Conservation (phyloP, 2,888 invertebrate species). For the Shargacucullia verbasci region DNA sequence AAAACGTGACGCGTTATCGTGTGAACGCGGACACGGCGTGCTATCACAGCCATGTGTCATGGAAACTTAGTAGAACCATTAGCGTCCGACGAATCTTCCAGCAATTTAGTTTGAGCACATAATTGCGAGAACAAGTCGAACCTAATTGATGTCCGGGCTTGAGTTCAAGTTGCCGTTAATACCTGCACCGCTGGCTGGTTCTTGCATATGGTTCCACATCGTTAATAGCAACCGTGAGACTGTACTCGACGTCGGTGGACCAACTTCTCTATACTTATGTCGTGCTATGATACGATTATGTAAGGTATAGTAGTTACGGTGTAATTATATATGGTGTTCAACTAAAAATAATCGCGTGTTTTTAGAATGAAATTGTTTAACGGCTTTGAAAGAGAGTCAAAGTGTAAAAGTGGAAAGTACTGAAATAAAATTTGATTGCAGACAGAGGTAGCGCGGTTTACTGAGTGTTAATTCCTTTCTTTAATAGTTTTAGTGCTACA, state of each 20-base stretch:
- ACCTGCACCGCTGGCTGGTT: constrained; percentile 63
- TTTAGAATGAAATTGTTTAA: constrained; percentile 18
- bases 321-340: constrained; percentile 48
- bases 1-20: constrained; percentile 36
- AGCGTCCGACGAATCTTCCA: constrained; percentile 83
- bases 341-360: constrained; percentile 31
- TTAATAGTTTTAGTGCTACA: constrained; percentile 38
- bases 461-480: constrained; percentile 39
- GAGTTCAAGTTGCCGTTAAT: constrained; percentile 82
- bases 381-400: constrained; percentile 13
- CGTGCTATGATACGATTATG: constrained; percentile 46
- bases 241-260: constrained; percentile 24
- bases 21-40: constrained; percentile 38
- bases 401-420: constrained; percentile 12
- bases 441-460: constrained; percentile 19
- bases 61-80: constrained; percentile 77
- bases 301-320: constrained; percentile 32
- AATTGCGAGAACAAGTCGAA: constrained; percentile 87
- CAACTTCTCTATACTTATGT: constrained; percentile 29
- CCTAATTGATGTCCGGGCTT: constrained; percentile 83
- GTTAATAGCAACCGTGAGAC: constrained; percentile 55
- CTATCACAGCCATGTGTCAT: constrained; percentile 73
- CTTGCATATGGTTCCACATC: constrained; percentile 61
- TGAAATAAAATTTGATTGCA: constrained; percentile 45
- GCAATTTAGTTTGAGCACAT: constrained; percentile 87